Base-by-base conservation (phyloP, 2,888 invertebrate species). In the Aleiodes leptofemur region DNA sequence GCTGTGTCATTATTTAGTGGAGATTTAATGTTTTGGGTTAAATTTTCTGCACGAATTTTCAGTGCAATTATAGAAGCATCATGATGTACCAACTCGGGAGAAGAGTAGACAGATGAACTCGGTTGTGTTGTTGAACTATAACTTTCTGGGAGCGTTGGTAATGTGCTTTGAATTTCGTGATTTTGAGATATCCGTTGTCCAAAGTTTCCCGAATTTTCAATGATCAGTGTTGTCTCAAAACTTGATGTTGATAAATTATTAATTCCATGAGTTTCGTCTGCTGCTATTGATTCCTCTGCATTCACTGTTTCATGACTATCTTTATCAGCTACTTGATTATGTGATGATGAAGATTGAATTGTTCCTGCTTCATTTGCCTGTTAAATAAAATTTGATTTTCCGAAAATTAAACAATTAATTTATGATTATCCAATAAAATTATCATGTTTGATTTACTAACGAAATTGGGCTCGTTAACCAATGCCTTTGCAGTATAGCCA, bases 401-500 rank as follows among this genome's bases (percentile, higher is more conserved):
- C 11, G n/a, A 9, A 38, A 48, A 16, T 7, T 2, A 16, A 64
- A 48, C 6, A 23, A 48, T 48, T 7, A 11, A n/a, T 13, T 2
- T 14, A 34, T 59, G 34, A 59, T n/a, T 56, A 5, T 29, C 9
- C 16, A 23, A 51, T 55, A 51, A 23, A 71, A 48, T 59, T 29
- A 29, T 43, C 13, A 16, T 57, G 48, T 56, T 59, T 59, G 11
- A 56, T 74, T 69, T 80, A 82, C 80, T 81, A 79, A 82, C 81
- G 74, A 82, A 82, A 77, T 82, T 82, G 72, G 81, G 82, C 59
- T 82, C 83, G 77, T 83, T 83, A 29, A 83, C 81, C 51, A 90
- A 87, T 11, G 92, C 90, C 72, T 91, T 90, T 1, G 92, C 88
- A 1, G 93, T 92, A 81, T 91, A 90, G 82, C 92, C 91, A 0